Evolutionary conservation across 2,797 vertebrate species (phyloP).

Genomic region (Hyperoplus immaculatus): DNA sequence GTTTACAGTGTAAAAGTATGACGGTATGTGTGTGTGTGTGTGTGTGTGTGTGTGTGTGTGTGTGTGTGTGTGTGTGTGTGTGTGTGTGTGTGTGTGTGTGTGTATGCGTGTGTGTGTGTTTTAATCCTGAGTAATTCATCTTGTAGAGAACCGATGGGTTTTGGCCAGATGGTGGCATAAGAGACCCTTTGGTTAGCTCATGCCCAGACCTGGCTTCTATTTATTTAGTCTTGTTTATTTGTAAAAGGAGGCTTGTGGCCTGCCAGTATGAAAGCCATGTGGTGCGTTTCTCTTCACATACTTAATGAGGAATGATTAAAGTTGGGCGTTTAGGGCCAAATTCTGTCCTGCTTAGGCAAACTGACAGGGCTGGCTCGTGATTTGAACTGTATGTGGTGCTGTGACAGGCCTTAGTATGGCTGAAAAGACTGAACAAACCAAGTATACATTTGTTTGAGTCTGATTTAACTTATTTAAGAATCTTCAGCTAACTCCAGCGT

Average conservation of each 20-base stretch:
- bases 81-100: no score
- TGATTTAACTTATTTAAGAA: neutral
- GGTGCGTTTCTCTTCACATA: slow-evolving; percentile 60
- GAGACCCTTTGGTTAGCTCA: slow-evolving; percentile 36
- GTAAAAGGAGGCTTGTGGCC: slow-evolving; percentile 60
- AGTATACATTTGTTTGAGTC: neutral
- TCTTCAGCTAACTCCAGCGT: no score
- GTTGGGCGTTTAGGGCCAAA: slow-evolving; percentile 5
- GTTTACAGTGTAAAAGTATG: neutral
- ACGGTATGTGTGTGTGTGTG: neutral
- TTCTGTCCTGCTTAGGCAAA: neutral
- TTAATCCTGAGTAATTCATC: slow-evolving; percentile 51
- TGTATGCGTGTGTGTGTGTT: neutral
- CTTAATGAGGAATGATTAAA: slow-evolving; percentile 54
- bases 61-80: neutral
- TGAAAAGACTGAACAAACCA: neutral
- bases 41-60: neutral
- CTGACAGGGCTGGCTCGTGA: neutral
- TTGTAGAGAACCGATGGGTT: slow-evolving; percentile 38
- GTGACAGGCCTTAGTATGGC: neutral
- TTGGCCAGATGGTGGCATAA: slow-evolving; percentile 47
- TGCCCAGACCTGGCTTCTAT: slow-evolving; percentile 31
- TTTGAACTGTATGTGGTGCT: slow-evolving; percentile 13
- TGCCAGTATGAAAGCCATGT: slow-evolving; percentile 50
- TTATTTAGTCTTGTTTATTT: slow-evolving; percentile 75